phyloP scores from a whole-genome alignment of 2,113 vertebrate genomes.

The Mixornis gularis region DNA sequence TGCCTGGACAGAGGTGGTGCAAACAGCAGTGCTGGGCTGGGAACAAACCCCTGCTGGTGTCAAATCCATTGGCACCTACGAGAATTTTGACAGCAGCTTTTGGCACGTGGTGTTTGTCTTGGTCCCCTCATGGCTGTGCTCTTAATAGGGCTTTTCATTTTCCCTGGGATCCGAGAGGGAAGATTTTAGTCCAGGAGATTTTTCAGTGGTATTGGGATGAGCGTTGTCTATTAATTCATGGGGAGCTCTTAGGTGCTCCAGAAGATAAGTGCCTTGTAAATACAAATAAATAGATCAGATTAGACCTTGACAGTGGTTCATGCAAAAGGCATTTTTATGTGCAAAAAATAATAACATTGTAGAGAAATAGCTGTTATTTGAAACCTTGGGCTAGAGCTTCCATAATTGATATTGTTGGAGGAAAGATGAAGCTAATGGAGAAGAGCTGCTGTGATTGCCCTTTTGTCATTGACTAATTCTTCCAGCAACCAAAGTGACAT shows the following conservation, averaged over 20 bases:
- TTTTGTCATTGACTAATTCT: constrained; percentile 56
- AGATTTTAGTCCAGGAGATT: neutral
- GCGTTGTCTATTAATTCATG: constrained; percentile 5
- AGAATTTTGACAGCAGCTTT: neutral
- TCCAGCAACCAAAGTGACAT: neutral
- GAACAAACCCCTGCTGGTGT: neutral
- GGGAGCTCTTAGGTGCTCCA: constrained; percentile 28
- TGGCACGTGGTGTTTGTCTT: neutral
- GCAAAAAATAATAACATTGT: constrained; percentile 48
- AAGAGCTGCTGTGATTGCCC: constrained; percentile 28
- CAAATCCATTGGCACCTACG: neutral
- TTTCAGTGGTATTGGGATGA: neutral
- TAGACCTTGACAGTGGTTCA: constrained; percentile 57
- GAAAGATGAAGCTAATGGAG: constrained; percentile 47
- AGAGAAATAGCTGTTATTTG: constrained; percentile 50
- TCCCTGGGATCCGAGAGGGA: neutral
- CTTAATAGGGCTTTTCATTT: neutral
- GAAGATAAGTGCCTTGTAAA: constrained; percentile 59
- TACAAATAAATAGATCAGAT: constrained; percentile 55
- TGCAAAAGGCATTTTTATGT: constrained; percentile 55
- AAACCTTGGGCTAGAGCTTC: constrained; percentile 40
- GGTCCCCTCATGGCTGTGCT: accelerated
- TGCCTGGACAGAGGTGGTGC: neutral
- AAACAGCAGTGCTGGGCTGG: neutral
- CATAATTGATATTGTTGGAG: constrained; percentile 56